Evolutionary conservation across 2,797 vertebrate species (phyloP), one percentile per base, ranked within the genome.

Genomic region (Champsocephalus esox): DNA sequence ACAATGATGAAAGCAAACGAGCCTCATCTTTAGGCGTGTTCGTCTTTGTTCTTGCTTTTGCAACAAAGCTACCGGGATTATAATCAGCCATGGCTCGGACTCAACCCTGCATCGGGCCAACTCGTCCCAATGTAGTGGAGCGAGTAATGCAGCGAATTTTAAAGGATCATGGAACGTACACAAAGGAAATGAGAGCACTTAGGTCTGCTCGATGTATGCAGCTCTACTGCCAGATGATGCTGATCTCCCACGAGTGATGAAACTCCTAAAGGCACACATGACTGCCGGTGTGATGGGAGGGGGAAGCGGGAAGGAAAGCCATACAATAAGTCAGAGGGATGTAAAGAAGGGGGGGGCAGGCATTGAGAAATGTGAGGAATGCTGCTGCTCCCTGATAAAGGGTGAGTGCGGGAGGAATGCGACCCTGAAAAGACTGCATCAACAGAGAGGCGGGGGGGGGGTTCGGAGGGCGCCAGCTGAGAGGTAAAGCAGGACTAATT

Each of bases 381-480:
- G 88, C 83, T 48, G 82, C 83, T 82, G 72, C 87, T 88, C 79
- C 81, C 82, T 82, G 91, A 93, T 94, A 91, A 92, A 87, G 86
- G 63, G 79, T 66, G 79, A 89, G 86, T 83, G 94, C 91, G 92
- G 80, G 69, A 93, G 92, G 94, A 95, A 95, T 95, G 94, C 44
- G 85, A 91, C 93, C 92, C 93, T 92, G 91, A 92, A 90, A 91
- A 78, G 89, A 75, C 88, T 91, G 91, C 84, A 92, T 92, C 94
- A 95, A 95, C 94, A 91, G 62, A 70, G 64, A 60, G 43, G 52
- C n/a, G 12, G 58, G 10, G 3, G 58, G 54, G 3, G 63, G 1
- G 28, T 28, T 28, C 4, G 59, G 66, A 45, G 46, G 32, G 74
- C 74, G 63, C 64, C 66, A 77, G 77, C 77, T 48, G 76, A 80